A percentile compares a stretch with the other conserved stretches of the same genome.
These are phyloP conservation scores for Nowickia ferox DNA, from an alignment of 2,888 invertebrate species.

Conservation along the genomic window DNA sequence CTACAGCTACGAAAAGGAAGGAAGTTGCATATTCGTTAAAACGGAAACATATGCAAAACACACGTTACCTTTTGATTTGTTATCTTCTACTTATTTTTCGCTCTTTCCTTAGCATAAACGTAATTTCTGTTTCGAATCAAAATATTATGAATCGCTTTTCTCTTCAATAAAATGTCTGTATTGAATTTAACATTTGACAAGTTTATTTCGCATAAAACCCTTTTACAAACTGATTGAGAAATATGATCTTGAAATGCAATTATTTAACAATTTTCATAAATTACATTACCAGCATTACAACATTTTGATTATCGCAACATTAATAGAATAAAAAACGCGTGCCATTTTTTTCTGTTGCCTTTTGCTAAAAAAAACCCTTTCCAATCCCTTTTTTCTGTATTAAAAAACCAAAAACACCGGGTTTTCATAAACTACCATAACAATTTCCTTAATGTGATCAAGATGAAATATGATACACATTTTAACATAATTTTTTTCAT, in stretches of 20 bases:
- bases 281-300: conserved; percentile 72
- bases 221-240: conserved; percentile 51
- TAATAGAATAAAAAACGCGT: conserved; percentile 53
- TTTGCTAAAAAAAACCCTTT: conserved; percentile 41
- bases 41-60: conserved; percentile 79
- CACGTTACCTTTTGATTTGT: conserved; percentile 73
- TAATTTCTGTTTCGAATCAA: background rate
- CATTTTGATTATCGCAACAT: conserved; percentile 33
- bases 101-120: background rate
- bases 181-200: conserved; percentile 57
- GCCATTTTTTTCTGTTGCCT: conserved; percentile 40
- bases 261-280: conserved; percentile 82
- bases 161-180: conserved; percentile 17
- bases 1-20: conserved; percentile 75
- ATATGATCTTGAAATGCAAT: conserved; percentile 75
- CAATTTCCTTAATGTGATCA: conserved; percentile 71
- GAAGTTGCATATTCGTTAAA: conserved; percentile 75
- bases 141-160: background rate
- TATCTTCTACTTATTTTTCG: background rate
- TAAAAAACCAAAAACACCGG: conserved; percentile 59
- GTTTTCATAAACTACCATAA: conserved; percentile 67
- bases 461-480: conserved; percentile 70
- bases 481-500: conserved; percentile 54
- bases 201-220: conserved; percentile 55
- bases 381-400: conserved; percentile 4